Evolutionary conservation across 2,888 invertebrate species (phyloP), one percentile per base, ranked within the genome.

Genomic region (Euplagia quadripunctaria): DNA sequence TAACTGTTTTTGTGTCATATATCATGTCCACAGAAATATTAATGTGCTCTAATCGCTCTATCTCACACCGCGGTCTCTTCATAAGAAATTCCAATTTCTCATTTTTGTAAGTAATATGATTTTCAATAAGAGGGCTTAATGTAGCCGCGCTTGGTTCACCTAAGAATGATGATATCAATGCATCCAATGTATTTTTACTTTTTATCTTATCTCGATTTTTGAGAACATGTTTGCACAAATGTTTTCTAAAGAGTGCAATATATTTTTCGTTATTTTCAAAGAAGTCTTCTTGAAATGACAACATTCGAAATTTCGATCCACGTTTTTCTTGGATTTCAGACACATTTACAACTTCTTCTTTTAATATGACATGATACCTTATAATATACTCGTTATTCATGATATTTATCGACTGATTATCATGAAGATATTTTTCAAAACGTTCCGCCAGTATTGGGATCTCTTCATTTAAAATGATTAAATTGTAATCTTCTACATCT

Each of bases 361-460:
- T 67, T 41, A 83, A 20, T 4, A 83, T 64, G 0, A 83, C 78
- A 41, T 83, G 83, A 51, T 80, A 83, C 8, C 52, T 73, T 11
- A 75, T n/a, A 11, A 83, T 66, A 0, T 75, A n/a, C 17, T 77
- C 73, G 71, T 83, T 68, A 49, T 67, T 76, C 76, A 80, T 65
- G 4, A 65, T 65, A 2, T 52, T 55, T 46, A 77, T 67, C 3
- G 41, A 31, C n/a, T 70, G 64, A 1, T 20, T 55, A 4, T 68
- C 64, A 31, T 67, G 67, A 6, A 81, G 64, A 68, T 68, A 77
- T 46, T 77, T 74, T 0, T 64, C 73, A 14, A 80, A 3, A 61
- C 63, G 70, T 66, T 58, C 49, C 14, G 75, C 84, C 8, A 82
- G 41, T 14, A 43, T 17, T 9, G 41, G 67, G 0, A 79, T 68